A percentile compares a stretch with the other conserved stretches of the same genome.
These are phyloP conservation scores for Panulirus ornatus DNA, from an alignment of 1,140 invertebrate species.

Conservation along the genomic window DNA sequence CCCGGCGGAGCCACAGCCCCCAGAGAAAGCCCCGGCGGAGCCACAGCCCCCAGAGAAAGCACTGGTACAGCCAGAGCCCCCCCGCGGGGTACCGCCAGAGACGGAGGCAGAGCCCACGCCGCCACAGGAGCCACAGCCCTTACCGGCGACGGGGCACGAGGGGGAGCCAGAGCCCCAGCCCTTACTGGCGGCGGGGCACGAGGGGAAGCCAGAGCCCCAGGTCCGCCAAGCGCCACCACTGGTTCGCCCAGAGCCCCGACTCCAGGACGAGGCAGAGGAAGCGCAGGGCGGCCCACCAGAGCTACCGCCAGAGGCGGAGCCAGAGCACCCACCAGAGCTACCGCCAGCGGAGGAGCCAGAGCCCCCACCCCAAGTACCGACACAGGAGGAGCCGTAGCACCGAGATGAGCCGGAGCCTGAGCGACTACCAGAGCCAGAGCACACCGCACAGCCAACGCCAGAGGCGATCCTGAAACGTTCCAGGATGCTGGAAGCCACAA, in stretches of 20 bases:
- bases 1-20: background rate
- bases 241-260: conserved; percentile 11
- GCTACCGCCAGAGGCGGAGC: conserved; percentile 26
- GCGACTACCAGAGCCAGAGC: conserved; percentile 35
- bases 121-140: background rate
- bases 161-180: conserved; percentile 15
- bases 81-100: background rate
- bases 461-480: background rate
- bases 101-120: background rate
- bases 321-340: conserved; percentile 28
- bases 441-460: background rate
- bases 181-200: background rate
- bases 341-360: conserved; percentile 31
- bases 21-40: background rate
- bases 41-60: background rate
- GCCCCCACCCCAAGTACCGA: conserved; percentile 20
- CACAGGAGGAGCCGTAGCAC: conserved; percentile 29
- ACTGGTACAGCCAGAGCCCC: background rate
- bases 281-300: background rate
- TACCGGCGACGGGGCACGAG: background rate
- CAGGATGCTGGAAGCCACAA: background rate
- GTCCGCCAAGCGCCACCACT: conserved; percentile 17
- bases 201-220: background rate
- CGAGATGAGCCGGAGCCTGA: conserved; percentile 31
- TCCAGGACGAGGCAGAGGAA: background rate